Percentiles rank a stretch among this genome's conserved stretches.
These are phyloP conservation scores for Parnassius glacialis DNA, from an alignment of 2,888 invertebrate species.

Conservation along the genomic window DNA sequence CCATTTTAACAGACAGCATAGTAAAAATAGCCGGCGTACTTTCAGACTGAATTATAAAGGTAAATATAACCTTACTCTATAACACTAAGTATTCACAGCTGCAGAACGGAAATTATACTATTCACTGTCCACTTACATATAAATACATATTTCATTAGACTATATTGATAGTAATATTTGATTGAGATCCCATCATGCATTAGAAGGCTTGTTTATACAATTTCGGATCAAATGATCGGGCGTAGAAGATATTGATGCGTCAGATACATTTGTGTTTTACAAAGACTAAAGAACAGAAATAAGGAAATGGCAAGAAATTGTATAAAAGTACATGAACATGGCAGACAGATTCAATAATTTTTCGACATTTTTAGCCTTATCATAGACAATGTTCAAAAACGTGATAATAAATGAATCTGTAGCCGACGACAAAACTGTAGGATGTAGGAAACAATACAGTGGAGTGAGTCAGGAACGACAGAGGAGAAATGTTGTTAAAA, in stretches of 20 bases:
- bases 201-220: slow-evolving; percentile 47
- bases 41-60: slow-evolving; percentile 27
- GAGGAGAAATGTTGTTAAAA: neutral
- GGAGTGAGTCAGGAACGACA: slow-evolving; percentile 7
- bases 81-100: slow-evolving; percentile 71
- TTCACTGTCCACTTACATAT: slow-evolving; percentile 56
- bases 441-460: neutral
- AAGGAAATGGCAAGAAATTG: neutral
- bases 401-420: slow-evolving; percentile 22
- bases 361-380: slow-evolving; percentile 24
- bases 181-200: slow-evolving; percentile 64
- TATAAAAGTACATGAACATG: neutral
- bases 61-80: slow-evolving; percentile 46
- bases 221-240: slow-evolving; percentile 32
- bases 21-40: neutral
- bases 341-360: slow-evolving; percentile 13
- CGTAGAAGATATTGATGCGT: slow-evolving; percentile 40
- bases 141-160: slow-evolving; percentile 43
- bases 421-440: neutral
- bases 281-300: neutral
- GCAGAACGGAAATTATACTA: slow-evolving; percentile 67
- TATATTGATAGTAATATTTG: slow-evolving; percentile 41
- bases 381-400: slow-evolving; percentile 22
- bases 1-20: slow-evolving; percentile 1
- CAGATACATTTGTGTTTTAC: neutral